phyloP scores from a whole-genome alignment of 2,888 invertebrate species.

The Tipula helvola region DNA sequence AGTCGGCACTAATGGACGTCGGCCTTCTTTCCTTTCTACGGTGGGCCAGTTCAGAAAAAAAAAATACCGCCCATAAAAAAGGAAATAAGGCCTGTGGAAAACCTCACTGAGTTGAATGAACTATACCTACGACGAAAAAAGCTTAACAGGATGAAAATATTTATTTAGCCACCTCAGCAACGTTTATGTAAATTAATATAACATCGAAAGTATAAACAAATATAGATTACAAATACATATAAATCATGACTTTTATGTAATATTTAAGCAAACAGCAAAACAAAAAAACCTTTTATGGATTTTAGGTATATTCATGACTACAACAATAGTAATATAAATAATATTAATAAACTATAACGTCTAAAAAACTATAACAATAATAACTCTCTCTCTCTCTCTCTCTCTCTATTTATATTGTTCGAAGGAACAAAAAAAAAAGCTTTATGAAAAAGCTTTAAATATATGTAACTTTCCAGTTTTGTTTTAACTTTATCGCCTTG shows the following conservation, averaged over 20 bases:
- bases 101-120: too few species aligned
- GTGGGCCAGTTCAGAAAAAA: too few species aligned
- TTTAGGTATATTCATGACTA: background rate
- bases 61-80: too few species aligned
- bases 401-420: background rate
- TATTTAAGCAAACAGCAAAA: background rate
- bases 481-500: background rate
- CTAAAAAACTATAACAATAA: background rate
- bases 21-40: too few species aligned
- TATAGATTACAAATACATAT: background rate
- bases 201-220: background rate
- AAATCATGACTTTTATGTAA: background rate
- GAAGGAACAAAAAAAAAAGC: background rate
- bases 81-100: too few species aligned
- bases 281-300: background rate
- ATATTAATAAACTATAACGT: background rate
- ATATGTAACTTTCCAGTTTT: background rate
- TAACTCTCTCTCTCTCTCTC: background rate
- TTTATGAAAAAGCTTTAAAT: background rate
- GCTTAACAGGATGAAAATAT: too few species aligned
- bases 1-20: too few species aligned
- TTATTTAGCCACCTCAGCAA: background rate
- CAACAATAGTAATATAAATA: background rate
- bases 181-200: background rate
- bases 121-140: too few species aligned